Evolutionary conservation across 2,113 vertebrate genomes (phyloP).

Genomic region (Thunnus thynnus): DNA sequence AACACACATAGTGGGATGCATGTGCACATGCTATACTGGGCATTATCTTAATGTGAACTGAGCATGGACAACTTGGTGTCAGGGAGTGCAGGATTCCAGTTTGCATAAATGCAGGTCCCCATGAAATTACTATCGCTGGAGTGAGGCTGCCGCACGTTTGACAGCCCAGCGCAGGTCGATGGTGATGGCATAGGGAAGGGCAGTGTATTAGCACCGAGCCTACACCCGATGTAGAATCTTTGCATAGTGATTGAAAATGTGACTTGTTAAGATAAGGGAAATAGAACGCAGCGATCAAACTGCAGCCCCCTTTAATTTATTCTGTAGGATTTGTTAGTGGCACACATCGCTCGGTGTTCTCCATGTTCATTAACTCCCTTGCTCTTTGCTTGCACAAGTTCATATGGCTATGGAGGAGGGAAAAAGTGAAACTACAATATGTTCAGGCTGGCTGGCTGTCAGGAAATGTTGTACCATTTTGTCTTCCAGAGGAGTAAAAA

Average conservation of each 20-base stretch:
- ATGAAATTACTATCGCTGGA: slow-evolving; percentile 61
- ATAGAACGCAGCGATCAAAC: slow-evolving; percentile 70
- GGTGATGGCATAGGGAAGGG: slow-evolving; percentile 62
- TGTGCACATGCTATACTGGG: slow-evolving; percentile 24
- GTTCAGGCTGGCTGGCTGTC: neutral
- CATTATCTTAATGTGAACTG: slow-evolving; percentile 29
- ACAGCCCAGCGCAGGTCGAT: slow-evolving; percentile 53
- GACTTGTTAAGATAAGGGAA: slow-evolving; percentile 80
- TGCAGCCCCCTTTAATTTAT: slow-evolving; percentile 70
- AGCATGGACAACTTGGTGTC: slow-evolving; percentile 44
- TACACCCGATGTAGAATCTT: slow-evolving; percentile 64
- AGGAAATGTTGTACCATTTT: neutral
- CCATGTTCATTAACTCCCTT: slow-evolving; percentile 72
- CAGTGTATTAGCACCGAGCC: slow-evolving; percentile 63
- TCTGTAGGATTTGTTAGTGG: slow-evolving; percentile 67
- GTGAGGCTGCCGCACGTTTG: slow-evolving; percentile 57
- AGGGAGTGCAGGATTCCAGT: slow-evolving; percentile 35
- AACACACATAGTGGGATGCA: slow-evolving; percentile 51
- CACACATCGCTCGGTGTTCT: slow-evolving; percentile 60
- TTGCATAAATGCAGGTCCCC: slow-evolving; percentile 60
- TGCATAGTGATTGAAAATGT: slow-evolving; percentile 80
- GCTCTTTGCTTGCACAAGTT: slow-evolving; percentile 59
- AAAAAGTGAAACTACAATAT: slow-evolving; percentile 15
- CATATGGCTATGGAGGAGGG: slow-evolving; percentile 1
- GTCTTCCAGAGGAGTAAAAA: neutral